phyloP scores from a whole-genome alignment of 2,888 invertebrate genomes.

The Escarpia spicata region DNA sequence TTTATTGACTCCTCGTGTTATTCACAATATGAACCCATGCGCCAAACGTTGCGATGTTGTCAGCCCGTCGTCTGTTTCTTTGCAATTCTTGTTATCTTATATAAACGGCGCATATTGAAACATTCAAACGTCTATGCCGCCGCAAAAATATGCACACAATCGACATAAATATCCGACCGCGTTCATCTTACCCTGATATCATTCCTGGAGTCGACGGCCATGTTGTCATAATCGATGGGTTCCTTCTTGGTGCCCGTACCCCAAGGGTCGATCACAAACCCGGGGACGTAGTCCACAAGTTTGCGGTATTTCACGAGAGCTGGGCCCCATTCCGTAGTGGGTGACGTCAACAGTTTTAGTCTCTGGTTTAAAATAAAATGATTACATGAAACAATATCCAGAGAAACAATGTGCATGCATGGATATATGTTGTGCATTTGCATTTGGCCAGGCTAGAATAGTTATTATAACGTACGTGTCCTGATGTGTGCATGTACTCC shows the following conservation, averaged over 20 bases:
- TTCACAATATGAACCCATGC: too few species aligned
- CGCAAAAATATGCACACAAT: too few species aligned
- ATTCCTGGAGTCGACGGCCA: background rate
- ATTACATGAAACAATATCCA: background rate
- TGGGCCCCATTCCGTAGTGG: slow-evolving; percentile 59
- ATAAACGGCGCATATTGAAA: too few species aligned
- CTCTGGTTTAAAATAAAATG: slow-evolving; percentile 41
- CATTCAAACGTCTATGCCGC: too few species aligned
- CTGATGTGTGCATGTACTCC: too few species aligned
- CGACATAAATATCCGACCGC: background rate
- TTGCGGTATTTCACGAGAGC: slow-evolving; percentile 55
- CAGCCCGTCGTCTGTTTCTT: too few species aligned
- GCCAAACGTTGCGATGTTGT: too few species aligned
- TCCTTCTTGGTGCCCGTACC: slow-evolving; percentile 26
- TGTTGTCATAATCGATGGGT: background rate
- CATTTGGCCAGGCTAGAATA: too few species aligned
- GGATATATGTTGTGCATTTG: too few species aligned
- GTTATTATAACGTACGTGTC: too few species aligned
- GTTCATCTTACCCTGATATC: background rate
- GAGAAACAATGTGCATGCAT: background rate
- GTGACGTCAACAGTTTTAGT: slow-evolving; percentile 44
- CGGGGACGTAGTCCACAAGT: slow-evolving; percentile 50
- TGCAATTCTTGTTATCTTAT: too few species aligned
- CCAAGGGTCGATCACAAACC: slow-evolving; percentile 51
- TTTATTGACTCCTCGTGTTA: too few species aligned